Conservation (phyloP, 2,888 invertebrate species). For the Epiblema foenella region DNA sequence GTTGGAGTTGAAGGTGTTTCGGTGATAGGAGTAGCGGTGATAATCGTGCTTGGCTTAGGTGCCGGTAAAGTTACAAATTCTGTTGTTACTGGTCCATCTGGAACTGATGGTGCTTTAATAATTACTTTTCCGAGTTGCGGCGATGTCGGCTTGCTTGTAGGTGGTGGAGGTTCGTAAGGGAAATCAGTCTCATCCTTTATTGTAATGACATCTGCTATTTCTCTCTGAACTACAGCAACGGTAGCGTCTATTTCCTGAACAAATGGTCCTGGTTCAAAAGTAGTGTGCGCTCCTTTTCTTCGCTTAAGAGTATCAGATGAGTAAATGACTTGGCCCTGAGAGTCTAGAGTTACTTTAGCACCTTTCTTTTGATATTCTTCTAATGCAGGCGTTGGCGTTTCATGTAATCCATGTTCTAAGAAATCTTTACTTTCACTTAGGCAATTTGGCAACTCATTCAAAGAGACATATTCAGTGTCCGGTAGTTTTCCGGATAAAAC, state of each 20-base stretch:
- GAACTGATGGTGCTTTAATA: slow-evolving; percentile 82
- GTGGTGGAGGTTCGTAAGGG: slow-evolving; percentile 72
- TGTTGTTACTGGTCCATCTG: slow-evolving; percentile 76
- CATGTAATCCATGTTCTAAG: slow-evolving; percentile 68
- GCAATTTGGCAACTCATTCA: slow-evolving; percentile 90
- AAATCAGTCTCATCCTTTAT: slow-evolving; percentile 78
- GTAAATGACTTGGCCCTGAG: slow-evolving; percentile 94
- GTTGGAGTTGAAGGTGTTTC: slow-evolving; percentile 61
- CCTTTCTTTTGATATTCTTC: slow-evolving; percentile 85
- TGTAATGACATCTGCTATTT: slow-evolving; percentile 73
- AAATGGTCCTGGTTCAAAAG: slow-evolving; percentile 94
- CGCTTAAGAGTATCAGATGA: slow-evolving; percentile 93
- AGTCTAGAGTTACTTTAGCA: slow-evolving; percentile 92
- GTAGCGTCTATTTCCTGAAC: slow-evolving; percentile 87
- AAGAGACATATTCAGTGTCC: slow-evolving; percentile 91
- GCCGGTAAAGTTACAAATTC: slow-evolving; percentile 85
- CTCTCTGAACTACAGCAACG: slow-evolving; percentile 70
- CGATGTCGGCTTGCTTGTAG: slow-evolving; percentile 83
- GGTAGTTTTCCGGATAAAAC: slow-evolving; percentile 85
- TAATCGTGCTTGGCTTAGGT: slow-evolving; percentile 86
- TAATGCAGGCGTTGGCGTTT: slow-evolving; percentile 63
- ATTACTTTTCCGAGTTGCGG: slow-evolving; percentile 88
- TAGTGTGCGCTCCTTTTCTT: slow-evolving; percentile 92
- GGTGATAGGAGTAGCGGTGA: slow-evolving; percentile 82
- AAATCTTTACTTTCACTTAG: slow-evolving; percentile 76